A percentile compares a stretch with the other conserved stretches of the same genome.
These are phyloP conservation scores for Hydroisotoma schaefferi DNA, from an alignment of 2,888 invertebrate genomes.

Conservation along the genomic window DNA sequence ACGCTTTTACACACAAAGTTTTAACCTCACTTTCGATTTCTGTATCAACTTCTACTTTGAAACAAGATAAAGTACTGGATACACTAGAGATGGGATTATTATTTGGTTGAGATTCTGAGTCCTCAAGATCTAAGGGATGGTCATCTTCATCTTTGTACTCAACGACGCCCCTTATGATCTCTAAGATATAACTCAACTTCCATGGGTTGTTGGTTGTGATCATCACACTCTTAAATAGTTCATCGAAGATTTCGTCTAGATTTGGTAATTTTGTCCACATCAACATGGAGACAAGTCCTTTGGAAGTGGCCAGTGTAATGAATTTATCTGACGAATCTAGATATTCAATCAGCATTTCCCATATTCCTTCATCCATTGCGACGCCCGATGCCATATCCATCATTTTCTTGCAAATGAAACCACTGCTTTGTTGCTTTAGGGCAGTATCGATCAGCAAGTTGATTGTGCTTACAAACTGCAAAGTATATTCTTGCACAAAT, in stretches of 20 bases:
- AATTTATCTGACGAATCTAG: constrained; percentile 75
- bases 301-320: constrained; percentile 73
- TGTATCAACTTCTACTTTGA: constrained; percentile 44
- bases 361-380: constrained; percentile 75
- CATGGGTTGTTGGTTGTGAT: constrained; percentile 34
- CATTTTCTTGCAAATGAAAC: constrained; percentile 75
- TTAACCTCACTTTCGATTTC: constrained; percentile 64
- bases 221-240: constrained; percentile 41
- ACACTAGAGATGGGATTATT: constrained; percentile 51
- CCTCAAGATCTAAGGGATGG: constrained; percentile 62
- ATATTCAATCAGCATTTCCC: constrained; percentile 76
- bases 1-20: constrained; percentile 76
- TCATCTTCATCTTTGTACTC: constrained; percentile 78
- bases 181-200: constrained; percentile 59
- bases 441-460: constrained; percentile 80
- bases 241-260: constrained; percentile 64
- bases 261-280: constrained; percentile 74
- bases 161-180: constrained; percentile 78
- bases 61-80: constrained; percentile 20
- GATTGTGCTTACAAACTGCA: constrained; percentile 77
- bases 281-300: constrained; percentile 76
- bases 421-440: constrained; percentile 75
- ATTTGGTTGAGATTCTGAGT: constrained; percentile 54
- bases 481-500: constrained; percentile 65
- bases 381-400: constrained; percentile 74